phyloP scores from a whole-genome alignment of 2,113 vertebrate species.

The Corythornis vintsioides region DNA sequence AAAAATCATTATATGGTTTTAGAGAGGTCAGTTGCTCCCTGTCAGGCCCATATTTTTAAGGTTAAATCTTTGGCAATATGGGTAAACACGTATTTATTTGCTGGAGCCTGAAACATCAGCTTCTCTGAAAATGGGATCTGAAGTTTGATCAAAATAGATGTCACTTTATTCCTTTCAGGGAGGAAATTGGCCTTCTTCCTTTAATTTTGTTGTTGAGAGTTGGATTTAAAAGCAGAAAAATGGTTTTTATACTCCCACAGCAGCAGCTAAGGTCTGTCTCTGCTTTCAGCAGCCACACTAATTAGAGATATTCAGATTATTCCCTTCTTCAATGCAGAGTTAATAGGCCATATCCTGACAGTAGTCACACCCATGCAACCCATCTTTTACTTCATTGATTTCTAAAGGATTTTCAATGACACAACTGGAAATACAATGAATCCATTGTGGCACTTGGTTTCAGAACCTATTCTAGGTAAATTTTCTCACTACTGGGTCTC shows the following conservation, averaged over 20 bases:
- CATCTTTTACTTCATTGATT: not conserved
- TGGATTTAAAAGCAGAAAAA: not conserved
- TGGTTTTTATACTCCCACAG: not conserved
- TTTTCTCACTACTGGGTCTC: not conserved
- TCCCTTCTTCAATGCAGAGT: not conserved
- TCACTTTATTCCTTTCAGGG: not conserved
- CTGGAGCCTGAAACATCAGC: not conserved
- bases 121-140: not conserved
- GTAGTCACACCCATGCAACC: not conserved
- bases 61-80: not conserved
- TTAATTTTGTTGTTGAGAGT: not conserved
- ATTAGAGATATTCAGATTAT: slow-evolving; percentile 1
- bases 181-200: not conserved
- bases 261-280: not conserved
- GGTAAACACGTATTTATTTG: not conserved
- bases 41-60: not conserved
- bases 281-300: not conserved
- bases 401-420: not conserved
- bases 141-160: not conserved
- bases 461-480: not conserved
- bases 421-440: not conserved
- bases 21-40: not conserved
- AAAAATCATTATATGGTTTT: not conserved
- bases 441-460: not conserved
- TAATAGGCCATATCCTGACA: not conserved